A percentile compares a stretch with the other conserved stretches of the same genome.
Evolutionary conservation across 2,888 invertebrate species (phyloP).

Genomic region (Trichogramma evanescens): DNA sequence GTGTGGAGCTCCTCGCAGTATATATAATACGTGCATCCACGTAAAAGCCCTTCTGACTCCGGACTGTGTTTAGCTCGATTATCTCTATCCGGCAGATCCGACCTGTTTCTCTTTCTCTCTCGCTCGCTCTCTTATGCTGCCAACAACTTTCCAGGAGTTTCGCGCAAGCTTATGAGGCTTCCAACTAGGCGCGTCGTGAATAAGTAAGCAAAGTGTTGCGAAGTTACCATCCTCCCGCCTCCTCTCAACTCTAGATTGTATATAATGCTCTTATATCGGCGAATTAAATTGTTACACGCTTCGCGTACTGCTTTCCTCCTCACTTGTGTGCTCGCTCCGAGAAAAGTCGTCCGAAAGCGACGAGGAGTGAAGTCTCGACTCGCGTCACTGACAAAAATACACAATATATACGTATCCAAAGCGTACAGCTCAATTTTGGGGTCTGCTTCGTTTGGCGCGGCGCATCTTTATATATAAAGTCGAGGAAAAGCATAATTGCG

Average conservation of each 20-base stretch:
- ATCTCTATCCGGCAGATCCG: slow-evolving; percentile 35
- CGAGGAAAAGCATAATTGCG: no score
- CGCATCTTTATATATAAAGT: no score
- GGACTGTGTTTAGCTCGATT: slow-evolving; percentile 28
- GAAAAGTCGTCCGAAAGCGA: no score
- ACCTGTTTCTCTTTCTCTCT: slow-evolving; percentile 26
- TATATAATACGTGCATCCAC: neutral
- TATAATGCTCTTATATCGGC: no score
- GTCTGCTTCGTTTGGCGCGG: slow-evolving; percentile 21
- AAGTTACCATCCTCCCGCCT: slow-evolving; percentile 30
- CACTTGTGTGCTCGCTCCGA: no score
- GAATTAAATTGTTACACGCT: slow-evolving; percentile 47
- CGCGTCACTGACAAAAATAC: no score
- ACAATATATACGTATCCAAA: no score
- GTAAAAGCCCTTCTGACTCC: slow-evolving; percentile 22
- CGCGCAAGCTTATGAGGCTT: slow-evolving; percentile 37
- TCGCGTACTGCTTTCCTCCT: neutral
- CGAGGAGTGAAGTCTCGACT: no score
- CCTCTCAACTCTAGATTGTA: no score
- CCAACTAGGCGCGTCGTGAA: slow-evolving; percentile 45
- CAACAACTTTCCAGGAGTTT: slow-evolving; percentile 21
- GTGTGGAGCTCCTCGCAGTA: no score
- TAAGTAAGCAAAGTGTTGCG: slow-evolving; percentile 47
- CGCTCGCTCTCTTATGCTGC: neutral
- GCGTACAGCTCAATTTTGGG: no score